phyloP scores from a whole-genome alignment of 2,797 vertebrate genomes.

The Phoebastria nigripes region DNA sequence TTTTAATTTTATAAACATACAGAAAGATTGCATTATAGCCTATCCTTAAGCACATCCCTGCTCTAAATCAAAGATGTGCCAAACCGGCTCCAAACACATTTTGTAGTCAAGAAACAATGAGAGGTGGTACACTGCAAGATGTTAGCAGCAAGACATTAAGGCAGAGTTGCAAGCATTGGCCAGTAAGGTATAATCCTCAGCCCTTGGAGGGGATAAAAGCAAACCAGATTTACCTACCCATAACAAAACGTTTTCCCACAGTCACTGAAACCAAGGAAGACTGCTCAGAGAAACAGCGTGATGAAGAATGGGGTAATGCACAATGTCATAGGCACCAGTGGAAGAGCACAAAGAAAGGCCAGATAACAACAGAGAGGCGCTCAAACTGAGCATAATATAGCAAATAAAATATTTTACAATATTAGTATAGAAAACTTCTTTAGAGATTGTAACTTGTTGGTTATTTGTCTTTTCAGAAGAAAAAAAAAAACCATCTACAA shows the following conservation, averaged over 20 bases:
- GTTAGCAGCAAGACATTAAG: not conserved
- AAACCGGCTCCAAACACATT: not conserved
- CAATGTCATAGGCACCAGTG: accelerated
- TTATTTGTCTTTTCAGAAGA: not conserved
- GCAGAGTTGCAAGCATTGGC: not conserved
- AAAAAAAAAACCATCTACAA: not conserved
- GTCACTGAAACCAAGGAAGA: not conserved
- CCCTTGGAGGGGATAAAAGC: not conserved
- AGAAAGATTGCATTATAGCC: not conserved
- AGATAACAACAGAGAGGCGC: not conserved
- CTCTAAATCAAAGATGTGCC: not conserved
- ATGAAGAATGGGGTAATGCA: not conserved
- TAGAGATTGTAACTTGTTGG: not conserved
- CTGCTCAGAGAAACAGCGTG: not conserved
- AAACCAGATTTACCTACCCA: not conserved
- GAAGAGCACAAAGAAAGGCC: not conserved
- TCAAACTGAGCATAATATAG: not conserved
- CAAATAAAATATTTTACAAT: not conserved
- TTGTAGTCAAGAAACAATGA: not conserved
- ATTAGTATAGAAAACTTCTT: not conserved
- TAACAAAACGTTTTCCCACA: not conserved
- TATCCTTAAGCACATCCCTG: conserved; percentile 2
- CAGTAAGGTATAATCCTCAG: not conserved
- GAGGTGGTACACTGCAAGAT: not conserved
- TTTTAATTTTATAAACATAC: conserved; percentile 21